These are phyloP conservation scores for Caiman crocodilus DNA, from an alignment of 2,797 vertebrate species.

Conservation along the genomic window DNA sequence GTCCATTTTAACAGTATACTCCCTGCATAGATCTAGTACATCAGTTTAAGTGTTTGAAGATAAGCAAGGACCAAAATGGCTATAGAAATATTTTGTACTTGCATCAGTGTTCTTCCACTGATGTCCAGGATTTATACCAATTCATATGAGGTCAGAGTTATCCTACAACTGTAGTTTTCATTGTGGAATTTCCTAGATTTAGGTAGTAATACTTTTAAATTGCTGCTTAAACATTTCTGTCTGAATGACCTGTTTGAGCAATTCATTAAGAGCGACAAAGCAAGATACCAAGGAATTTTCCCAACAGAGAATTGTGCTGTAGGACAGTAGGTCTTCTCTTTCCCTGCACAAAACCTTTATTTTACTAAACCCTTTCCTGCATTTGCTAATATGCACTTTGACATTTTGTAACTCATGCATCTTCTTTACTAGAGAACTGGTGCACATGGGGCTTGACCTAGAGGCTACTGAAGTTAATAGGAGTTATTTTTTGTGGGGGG, in stretches of 20 bases:
- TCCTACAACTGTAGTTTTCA: neutral
- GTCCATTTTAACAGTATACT: too few relatives aligned
- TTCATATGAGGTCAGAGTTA: neutral
- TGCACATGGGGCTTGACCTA: neutral
- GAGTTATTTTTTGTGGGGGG: neutral
- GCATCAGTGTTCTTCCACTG: neutral
- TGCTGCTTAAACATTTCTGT: neutral
- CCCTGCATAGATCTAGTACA: neutral
- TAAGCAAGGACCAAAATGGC: neutral
- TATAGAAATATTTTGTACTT: neutral
- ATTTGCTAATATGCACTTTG: neutral
- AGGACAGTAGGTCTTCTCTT: neutral
- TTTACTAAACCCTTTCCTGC: neutral
- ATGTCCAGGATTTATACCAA: neutral
- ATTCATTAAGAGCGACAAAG: neutral
- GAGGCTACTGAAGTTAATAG: neutral
- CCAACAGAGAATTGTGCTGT: neutral
- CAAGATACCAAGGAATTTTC: neutral
- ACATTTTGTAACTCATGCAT: neutral
- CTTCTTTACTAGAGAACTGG: neutral
- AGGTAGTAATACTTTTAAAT: neutral
- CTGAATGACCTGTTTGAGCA: neutral
- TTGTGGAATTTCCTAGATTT: neutral
- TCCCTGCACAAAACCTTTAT: neutral
- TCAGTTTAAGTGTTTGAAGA: neutral